phyloP scores from a whole-genome alignment of 2,888 invertebrate genomes.

The Eretmocerus hayati region DNA sequence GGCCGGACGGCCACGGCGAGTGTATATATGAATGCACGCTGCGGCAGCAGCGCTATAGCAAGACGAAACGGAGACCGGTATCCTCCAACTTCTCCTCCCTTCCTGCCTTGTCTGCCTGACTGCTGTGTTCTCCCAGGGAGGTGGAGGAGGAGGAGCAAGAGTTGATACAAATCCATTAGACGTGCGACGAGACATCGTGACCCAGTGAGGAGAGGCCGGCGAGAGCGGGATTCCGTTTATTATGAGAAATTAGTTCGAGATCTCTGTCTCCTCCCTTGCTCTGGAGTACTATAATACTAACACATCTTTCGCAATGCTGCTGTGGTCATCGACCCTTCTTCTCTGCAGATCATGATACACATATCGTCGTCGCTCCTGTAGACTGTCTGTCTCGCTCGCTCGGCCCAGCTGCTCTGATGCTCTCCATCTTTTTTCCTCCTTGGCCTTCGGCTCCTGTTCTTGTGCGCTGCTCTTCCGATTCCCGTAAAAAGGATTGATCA shows the following conservation, averaged over 20 bases:
- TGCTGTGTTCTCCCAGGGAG: slow-evolving; percentile 1
- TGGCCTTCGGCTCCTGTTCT: background rate
- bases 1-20: too few species aligned
- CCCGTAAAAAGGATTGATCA: slow-evolving; percentile 11
- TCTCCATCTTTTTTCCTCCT: background rate
- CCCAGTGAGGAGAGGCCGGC: slow-evolving; percentile 20
- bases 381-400: background rate
- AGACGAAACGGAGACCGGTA: background rate
- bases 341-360: too few species aligned
- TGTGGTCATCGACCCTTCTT: too few species aligned
- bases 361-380: too few species aligned
- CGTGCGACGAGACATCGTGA: slow-evolving; percentile 22
- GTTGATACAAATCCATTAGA: slow-evolving; percentile 15
- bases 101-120: background rate
- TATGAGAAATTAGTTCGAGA: slow-evolving; percentile 18
- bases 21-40: background rate
- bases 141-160: background rate
- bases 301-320: too few species aligned
- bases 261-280: too few species aligned
- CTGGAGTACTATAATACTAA: too few species aligned
- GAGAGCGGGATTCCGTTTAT: slow-evolving; percentile 20
- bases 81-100: too few species aligned
- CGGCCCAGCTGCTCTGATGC: background rate
- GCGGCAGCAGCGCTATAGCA: too few species aligned
- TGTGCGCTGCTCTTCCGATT: slow-evolving; percentile 2